phyloP scores from a whole-genome alignment of 2,113 vertebrate genomes.

The Misgurnus mizolepis region DNA sequence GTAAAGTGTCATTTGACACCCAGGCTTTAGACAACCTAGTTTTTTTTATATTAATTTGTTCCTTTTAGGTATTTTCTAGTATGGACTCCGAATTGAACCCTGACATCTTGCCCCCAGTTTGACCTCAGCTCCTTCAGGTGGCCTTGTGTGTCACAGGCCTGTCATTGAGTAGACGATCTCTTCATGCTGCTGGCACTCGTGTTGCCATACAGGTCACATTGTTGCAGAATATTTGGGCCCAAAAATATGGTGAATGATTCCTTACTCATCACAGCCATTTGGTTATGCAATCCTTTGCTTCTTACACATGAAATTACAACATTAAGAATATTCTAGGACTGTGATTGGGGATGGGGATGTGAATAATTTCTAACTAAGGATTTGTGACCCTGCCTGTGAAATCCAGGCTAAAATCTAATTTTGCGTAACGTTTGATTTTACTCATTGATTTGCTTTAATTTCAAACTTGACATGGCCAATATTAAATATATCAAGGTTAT shows the following conservation, averaged over 20 bases:
- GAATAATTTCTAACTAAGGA: too few species aligned
- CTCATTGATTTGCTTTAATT: too few species aligned
- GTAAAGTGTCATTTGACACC: neutral
- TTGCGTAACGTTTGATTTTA: too few species aligned
- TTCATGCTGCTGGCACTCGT: neutral
- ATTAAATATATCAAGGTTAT: too few species aligned
- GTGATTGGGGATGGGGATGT: too few species aligned
- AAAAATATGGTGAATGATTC: neutral
- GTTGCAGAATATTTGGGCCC: neutral
- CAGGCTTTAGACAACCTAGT: neutral
- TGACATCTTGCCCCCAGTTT: slow-evolving; percentile 11
- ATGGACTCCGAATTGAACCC: neutral
- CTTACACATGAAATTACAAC: neutral
- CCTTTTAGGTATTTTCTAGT: neutral
- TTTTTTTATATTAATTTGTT: neutral
- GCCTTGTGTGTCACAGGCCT: neutral
- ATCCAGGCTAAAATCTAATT: too few species aligned
- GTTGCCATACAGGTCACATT: neutral
- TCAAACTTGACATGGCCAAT: too few species aligned
- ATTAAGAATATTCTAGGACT: too few species aligned
- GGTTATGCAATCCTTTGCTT: neutral
- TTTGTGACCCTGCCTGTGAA: too few species aligned
- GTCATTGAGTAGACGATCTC: neutral
- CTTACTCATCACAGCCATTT: neutral
- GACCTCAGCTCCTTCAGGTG: slow-evolving; percentile 8